Base-by-base conservation (phyloP, 1,140 invertebrate species). In the Argopecten irradians region DNA sequence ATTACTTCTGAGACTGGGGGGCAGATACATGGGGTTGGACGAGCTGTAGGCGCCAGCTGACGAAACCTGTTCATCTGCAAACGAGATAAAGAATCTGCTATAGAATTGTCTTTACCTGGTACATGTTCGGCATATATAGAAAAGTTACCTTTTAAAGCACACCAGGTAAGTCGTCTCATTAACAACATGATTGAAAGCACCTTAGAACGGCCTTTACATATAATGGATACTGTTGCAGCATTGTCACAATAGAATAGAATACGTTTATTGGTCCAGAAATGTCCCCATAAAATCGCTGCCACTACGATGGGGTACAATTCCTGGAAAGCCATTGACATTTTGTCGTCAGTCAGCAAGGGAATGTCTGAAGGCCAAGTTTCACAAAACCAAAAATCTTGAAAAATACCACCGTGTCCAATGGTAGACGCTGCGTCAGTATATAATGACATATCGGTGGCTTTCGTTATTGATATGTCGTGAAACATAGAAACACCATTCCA, bases 181-280 rank as follows among this genome's bases (percentile, higher is more conserved):
- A 87, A 33, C 19, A 32, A 46, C 87, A 84, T 87, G 35, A 87
- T 87, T 8, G 22, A 16, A 7, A 19, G 83, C 14, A 43, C 83
- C 11, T 87, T 87, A 1, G 82, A 87, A 7, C 34, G 34, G 22
- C 34, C 82, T 71, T 35, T 88, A 9, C 28, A 34, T 36, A 71
- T n/a, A 34, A 13, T 84, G 13, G 0, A n/a, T 9, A 85, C 34
- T 5, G 84, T 9, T 22, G 87, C 22, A n/a, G 19, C 13, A 36
- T 88, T 85, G 14, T 85, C 83, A 85, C 87, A 88, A 35, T 84
- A 16, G 84, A 88, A 85, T 16, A 84, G 28, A 34, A 85, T 88
- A 7, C 87, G 83, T 36, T 85, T 55, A 1, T 28, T 34, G 0
- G 0, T 28, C 87, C 87, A 88, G 13, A 33, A 0, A 35, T 84